Evolutionary conservation across 2,797 vertebrate genomes (phyloP).

Genomic region (Aselliscus stoliczkanus): DNA sequence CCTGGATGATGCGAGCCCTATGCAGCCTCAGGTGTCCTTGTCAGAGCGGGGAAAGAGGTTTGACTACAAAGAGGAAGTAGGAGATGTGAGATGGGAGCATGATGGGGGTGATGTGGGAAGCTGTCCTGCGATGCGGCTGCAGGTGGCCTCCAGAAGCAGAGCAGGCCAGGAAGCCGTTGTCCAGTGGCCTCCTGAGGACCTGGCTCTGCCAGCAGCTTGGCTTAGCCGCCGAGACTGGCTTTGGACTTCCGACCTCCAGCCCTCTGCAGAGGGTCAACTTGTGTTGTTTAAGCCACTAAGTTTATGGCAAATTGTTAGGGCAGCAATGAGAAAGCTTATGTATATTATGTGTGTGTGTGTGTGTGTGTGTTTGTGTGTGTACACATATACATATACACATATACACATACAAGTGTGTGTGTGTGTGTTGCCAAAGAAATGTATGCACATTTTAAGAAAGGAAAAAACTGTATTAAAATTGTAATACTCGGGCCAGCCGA

Average conservation of each 20-base stretch:
- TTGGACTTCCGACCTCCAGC: neutral
- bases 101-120: neutral
- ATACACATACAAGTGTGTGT: too few species aligned
- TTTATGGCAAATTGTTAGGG: neutral
- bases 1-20: neutral
- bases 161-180: neutral
- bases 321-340: neutral
- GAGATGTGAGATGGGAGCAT: neutral
- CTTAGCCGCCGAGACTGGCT: neutral
- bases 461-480: too few species aligned
- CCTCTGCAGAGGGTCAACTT: neutral
- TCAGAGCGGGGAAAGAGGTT: too few species aligned
- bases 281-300: neutral
- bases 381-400: too few species aligned
- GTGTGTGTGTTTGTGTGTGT: too few species aligned
- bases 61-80: neutral
- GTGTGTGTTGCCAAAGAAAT: too few species aligned
- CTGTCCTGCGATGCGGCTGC: fast-evolving
- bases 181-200: neutral
- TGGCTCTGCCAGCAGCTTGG: neutral
- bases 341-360: too few species aligned
- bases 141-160: neutral
- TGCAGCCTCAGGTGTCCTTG: neutral
- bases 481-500: too few species aligned
- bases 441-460: too few species aligned